These are phyloP conservation scores for Drosophila putrida DNA, from an alignment of 2,888 invertebrate genomes.

Conservation along the genomic window DNA sequence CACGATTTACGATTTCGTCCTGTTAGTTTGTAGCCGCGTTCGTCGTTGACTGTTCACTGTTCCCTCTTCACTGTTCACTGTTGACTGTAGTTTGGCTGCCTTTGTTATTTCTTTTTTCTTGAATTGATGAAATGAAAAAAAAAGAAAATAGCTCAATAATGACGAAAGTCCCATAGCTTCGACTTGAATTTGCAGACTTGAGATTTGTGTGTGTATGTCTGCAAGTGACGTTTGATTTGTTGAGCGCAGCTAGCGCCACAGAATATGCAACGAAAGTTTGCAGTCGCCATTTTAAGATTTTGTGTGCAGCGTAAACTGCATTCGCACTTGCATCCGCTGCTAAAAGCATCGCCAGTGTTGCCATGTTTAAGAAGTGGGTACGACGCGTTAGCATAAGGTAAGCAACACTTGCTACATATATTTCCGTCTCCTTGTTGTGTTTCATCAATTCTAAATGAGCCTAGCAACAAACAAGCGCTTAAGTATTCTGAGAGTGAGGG, in stretches of 20 bases:
- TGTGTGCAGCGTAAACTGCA: constrained; percentile 35
- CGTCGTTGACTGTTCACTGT: constrained; percentile 56
- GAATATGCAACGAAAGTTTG: constrained; percentile 50
- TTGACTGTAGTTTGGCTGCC: constrained; percentile 35
- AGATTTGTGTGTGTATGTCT: constrained; percentile 4
- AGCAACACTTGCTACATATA: constrained; percentile 50
- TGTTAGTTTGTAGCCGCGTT: constrained; percentile 66
- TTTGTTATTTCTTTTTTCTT: constrained; percentile 13
- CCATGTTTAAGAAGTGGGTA: constrained; percentile 85
- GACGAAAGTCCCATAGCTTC: constrained; percentile 24
- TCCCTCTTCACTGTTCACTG: constrained; percentile 57
- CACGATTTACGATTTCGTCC: constrained; percentile 48
- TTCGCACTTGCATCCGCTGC: constrained; percentile 11
- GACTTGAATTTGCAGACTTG: constrained; percentile 27
- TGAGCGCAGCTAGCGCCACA: constrained; percentile 43
- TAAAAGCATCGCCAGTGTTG: constrained; percentile 48
- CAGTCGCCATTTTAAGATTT: constrained; percentile 35
- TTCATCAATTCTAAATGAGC: constrained; percentile 54
- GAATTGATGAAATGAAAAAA: not conserved
- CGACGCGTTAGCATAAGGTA: constrained; percentile 85
- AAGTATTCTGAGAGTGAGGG: constrained; percentile 2
- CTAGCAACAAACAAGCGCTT: constrained; percentile 9
- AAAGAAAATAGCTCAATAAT: constrained; percentile 30
- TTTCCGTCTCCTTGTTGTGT: too few species aligned
- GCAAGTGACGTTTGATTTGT: constrained; percentile 26